Evolutionary conservation across 23 tunicate species (phyloP), one percentile per base, ranked within the genome.

Genomic region (Oikopleura albicans): DNA sequence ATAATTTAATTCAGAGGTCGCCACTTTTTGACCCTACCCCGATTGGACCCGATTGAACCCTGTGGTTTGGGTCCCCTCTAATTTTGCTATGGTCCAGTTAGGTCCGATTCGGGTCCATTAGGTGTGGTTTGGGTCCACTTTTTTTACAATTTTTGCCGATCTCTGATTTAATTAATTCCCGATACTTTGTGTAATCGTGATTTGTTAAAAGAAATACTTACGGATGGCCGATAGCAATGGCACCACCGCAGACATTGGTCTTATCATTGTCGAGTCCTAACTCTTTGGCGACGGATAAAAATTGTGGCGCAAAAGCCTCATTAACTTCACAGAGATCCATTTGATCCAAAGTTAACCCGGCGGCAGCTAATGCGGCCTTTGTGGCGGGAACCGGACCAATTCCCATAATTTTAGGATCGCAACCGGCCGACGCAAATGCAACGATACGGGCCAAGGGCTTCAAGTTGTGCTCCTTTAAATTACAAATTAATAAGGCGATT

Each of bases 191-290:
- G n/a, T n/a, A n/a, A n/a, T n/a, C n/a, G n/a, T n/a, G n/a, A n/a
- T n/a, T n/a, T n/a, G n/a, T n/a, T n/a, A n/a, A n/a, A n/a, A n/a
- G n/a, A n/a, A n/a, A n/a, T n/a, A 71, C 79, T 71, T 31, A 71
- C 79, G 99, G 99, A 90, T 95, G 99, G 28, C 99, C 99, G 1
- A 95, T 83, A 76, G 99, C 99, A 40, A 95, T 95, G 22, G 99
- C 99, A 8, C 99, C 99, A 40, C 99, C 99, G 84, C 95, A 87
- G n/a, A 95, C 56, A 66, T 95, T 95, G 28, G 96, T 95, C 83
- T 87, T 87, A 1, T 83, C 49, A 27, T 56, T 89, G 66, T 95
- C 96, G 0, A 95, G 85, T n/a, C 99, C 99, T 33, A 95, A 86
- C 56, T 95, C 99, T 57, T 95, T 95, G 57, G 90, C 85, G 27